phyloP scores from a whole-genome alignment of 2,797 vertebrate species.

The Anisognathus igniventris region DNA sequence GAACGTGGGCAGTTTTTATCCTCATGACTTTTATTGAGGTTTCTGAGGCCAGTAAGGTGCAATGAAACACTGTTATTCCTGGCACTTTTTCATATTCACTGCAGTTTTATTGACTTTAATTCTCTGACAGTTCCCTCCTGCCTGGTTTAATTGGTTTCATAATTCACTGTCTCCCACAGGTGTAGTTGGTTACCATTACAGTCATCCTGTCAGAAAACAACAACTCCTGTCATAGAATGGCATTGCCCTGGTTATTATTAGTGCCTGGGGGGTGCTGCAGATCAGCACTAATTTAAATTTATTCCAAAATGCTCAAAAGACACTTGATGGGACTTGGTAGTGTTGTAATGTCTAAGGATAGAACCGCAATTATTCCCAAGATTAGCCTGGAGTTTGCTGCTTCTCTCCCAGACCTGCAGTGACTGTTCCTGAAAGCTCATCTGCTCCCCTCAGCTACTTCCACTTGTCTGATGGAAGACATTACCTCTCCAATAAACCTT shows the following conservation, averaged over 20 bases:
- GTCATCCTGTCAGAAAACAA: conserved; percentile 3
- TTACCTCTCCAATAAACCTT: not conserved
- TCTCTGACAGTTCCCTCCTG: not conserved
- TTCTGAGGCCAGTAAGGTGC: not conserved
- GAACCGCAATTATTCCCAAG: conserved; percentile 39
- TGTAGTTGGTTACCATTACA: not conserved
- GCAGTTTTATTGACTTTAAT: conserved; percentile 6
- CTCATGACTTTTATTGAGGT: not conserved
- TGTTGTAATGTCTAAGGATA: not conserved
- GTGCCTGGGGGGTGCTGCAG: conserved; percentile 8
- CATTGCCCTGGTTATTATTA: conserved; percentile 39
- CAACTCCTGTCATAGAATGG: not conserved
- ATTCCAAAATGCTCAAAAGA: conserved; percentile 29
- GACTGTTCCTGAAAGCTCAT: not conserved
- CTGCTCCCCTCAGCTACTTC: not conserved
- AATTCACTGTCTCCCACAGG: not conserved
- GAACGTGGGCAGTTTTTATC: not conserved
- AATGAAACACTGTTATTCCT: not conserved
- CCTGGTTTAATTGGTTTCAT: conserved; percentile 19
- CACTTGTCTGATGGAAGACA: not conserved
- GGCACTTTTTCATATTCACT: not conserved
- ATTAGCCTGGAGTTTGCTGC: conserved; percentile 9
- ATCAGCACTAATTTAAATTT: conserved; percentile 36
- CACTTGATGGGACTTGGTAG: not conserved
- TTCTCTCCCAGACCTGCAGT: not conserved